Evolutionary conservation across 2,113 vertebrate species (phyloP), one percentile per base, ranked within the genome.

Genomic region (Phalacrocorax brasilianus): DNA sequence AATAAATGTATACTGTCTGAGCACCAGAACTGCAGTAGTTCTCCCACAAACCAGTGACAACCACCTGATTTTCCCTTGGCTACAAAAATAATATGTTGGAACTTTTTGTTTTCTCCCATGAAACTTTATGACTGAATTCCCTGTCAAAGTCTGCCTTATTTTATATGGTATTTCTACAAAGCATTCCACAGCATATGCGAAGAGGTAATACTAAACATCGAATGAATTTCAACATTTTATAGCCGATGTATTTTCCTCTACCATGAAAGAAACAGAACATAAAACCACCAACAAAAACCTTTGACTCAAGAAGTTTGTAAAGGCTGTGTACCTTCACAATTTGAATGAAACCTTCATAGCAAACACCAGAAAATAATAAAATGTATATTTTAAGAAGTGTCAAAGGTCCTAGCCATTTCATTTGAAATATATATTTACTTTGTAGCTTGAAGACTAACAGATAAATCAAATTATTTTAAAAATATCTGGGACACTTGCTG

Each of bases 121-220:
- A 98, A 97, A 97, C 98, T 98, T 99, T 98, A 97, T 98, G 98
- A 97, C 96, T 98, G 98, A 98, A 97, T 98, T 98, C 98, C 98
- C 98, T 98, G 98, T 98, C 98, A 98, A 98, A 98, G 96, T 98
- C 98, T 99, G 98, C 99, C 99, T 99, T 99, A 99, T 99, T 99
- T 99, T 99, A 98, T 99, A 99, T 97, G 98, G 98, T 99, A 98
- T 99, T 99, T 99, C 99, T 99, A 99, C 98, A 98, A 97, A 98
- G 98, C 98, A 98, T 98, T 99, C 98, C 98, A 97, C 97, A 98
- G 97, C 98, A 96, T 98, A 98, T 97, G 97, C 94, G 95, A 97
- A 97, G 97, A 96, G 93, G 96, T 98, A 97, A 98, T 95, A 97
- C 94, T 96, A 88, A 98, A 96, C 98, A 98, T 98, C 98, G 98